Conservation (phyloP, 2,888 invertebrate genomes). For the Ephialtes manifestator region DNA sequence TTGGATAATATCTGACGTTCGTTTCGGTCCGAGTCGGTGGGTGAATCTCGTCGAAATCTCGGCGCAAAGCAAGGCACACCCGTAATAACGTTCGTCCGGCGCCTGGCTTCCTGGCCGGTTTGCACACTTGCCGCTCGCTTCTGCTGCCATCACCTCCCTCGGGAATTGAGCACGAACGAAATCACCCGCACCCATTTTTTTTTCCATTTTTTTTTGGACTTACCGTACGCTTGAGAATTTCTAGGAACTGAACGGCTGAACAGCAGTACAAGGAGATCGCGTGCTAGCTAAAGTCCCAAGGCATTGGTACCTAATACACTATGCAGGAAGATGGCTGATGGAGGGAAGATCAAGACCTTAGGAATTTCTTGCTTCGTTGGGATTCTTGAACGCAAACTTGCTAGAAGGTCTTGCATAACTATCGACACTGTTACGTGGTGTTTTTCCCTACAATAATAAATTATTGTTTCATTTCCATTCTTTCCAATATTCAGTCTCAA, state of each 20-base stretch:
- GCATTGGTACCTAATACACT: conserved; percentile 18
- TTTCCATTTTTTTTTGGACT: conserved; percentile 10
- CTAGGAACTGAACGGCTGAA: conserved; percentile 43
- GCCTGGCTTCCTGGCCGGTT: conserved; percentile 63
- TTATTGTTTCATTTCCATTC: no score
- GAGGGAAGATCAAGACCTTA: not conserved
- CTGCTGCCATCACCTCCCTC: conserved; percentile 1
- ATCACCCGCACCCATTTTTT: conserved; percentile 60
- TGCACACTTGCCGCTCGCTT: conserved; percentile 4
- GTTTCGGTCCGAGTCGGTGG: conserved; percentile 52
- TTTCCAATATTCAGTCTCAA: no score
- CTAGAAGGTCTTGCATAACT: not conserved
- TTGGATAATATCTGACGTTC: conserved; percentile 59
- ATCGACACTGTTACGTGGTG: no score
- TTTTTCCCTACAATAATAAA: no score
- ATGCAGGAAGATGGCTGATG: not conserved
- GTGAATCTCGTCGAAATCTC: conserved; percentile 68
- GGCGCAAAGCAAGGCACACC: conserved; percentile 58
- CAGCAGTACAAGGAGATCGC: conserved; percentile 42
- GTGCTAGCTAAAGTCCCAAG: conserved; percentile 48
- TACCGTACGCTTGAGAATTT: conserved; percentile 34
- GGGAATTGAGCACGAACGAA: conserved; percentile 55
- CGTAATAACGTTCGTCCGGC: conserved; percentile 69
- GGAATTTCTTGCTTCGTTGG: not conserved
- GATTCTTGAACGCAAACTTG: not conserved